These are phyloP conservation scores for Oopsacas minuta DNA, from an alignment of 37 sponge, comb jelly and placozoan species.

Conservation along the genomic window DNA sequence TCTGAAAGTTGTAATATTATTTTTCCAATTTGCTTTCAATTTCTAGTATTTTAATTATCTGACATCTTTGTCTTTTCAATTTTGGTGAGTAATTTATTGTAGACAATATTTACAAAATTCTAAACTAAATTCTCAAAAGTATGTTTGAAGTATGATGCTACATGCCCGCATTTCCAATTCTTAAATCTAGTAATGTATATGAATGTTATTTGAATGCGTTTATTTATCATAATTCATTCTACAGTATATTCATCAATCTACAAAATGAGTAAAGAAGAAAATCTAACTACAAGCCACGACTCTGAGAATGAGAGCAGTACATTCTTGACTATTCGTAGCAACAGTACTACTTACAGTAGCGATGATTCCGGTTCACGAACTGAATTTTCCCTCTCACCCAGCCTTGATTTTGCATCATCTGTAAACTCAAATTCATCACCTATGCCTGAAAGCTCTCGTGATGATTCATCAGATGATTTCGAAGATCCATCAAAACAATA, in stretches of 20 bases:
- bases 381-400: conserved; percentile 1
- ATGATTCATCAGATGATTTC: not conserved
- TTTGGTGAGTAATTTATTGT: not conserved
- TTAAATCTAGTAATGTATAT: not conserved
- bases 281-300: not conserved
- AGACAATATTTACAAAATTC: not conserved
- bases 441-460: conserved; percentile 15
- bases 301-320: not conserved
- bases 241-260: not conserved
- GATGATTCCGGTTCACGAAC: conserved; percentile 7
- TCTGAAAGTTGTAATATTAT: not conserved
- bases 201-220: not conserved
- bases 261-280: conserved; percentile 20
- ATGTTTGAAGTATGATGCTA: not conserved
- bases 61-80: not conserved
- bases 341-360: conserved; percentile 6
- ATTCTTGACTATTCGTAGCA: not conserved
- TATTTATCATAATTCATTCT: not conserved
- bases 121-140: not conserved
- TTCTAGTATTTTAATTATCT: not conserved
- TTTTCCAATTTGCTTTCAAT: not conserved
- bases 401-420: conserved; percentile 4
- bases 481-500: not conserved
- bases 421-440: not conserved
- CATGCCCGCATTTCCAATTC: no score